These are phyloP conservation scores for Pomacea maculata DNA, from an alignment of 1,140 invertebrate species.

Conservation along the genomic window DNA sequence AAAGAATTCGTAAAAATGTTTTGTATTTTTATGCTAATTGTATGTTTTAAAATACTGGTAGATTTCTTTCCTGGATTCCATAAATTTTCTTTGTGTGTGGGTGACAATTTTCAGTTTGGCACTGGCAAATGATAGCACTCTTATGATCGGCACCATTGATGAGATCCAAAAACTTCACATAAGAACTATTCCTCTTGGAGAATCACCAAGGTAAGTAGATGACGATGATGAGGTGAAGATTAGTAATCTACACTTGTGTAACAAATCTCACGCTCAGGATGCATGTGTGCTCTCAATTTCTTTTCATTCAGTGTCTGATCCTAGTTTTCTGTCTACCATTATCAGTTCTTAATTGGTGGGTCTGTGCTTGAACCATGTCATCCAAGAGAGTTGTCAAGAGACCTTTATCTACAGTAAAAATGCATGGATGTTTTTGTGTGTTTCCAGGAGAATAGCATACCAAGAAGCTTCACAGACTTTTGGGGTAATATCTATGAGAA, in stretches of 20 bases:
- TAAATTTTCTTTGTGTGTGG: not conserved
- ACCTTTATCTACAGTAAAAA: too few species aligned
- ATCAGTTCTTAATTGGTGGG: too few species aligned
- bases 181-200: conserved; percentile 90
- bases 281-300: not conserved
- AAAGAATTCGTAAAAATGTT: not conserved
- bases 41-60: too few species aligned
- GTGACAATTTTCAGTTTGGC: conserved; percentile 77
- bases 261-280: too few species aligned
- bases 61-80: too few species aligned
- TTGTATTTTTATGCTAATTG: not conserved
- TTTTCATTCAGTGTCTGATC: not conserved
- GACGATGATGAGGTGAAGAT: too few species aligned
- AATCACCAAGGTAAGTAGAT: conserved; percentile 78
- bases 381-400: too few species aligned
- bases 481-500: conserved; percentile 89
- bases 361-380: too few species aligned
- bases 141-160: conserved; percentile 98
- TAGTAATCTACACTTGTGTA: too few species aligned
- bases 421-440: not conserved
- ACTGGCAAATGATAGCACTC: conserved; percentile 89
- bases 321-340: too few species aligned
- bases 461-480: conserved; percentile 95
- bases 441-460: conserved; percentile 82
- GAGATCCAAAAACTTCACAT: conserved; percentile 99